Evolutionary conservation across 2,888 invertebrate species (phyloP), one percentile per base, ranked within the genome.

Genomic region (Drosophila kambysellisi): DNA sequence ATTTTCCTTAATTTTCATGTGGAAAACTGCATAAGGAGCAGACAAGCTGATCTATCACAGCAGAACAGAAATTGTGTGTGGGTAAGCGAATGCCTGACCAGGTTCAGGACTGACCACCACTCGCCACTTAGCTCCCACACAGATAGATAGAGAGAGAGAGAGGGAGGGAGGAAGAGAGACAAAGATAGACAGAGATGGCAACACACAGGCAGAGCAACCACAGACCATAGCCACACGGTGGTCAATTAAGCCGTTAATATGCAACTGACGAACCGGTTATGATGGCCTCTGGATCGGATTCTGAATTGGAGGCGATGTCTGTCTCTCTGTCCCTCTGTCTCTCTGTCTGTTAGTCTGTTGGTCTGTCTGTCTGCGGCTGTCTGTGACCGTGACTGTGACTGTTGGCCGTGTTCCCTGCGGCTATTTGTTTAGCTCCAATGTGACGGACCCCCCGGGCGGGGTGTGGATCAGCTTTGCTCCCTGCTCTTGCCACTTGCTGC

Each of bases 211-310:
- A 56, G 51, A 57, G 11, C 33, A 51, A 78, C 78, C 78, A 72
- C 78, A 80, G 64, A 63, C 61, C 51, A 20, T 70, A 46, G 74
- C 79, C 81, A 67, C 81, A 83, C 71, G 61, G 50, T 57, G 89
- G 89, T 87, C 84, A 89, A 83, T 89, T 89, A 83, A 89, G 89
- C 70, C 66, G 61, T 75, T 81, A 89, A 89, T 85, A 79, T 81
- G 78, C 62, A 65, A 57, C 61, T 67, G 64, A 50, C 68, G 53
- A 76, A 63, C 81, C 73, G 67, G 59, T 68, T 70, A 52, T 70
- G 70, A 58, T 20, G 33, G 39, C 63, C 65, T 52, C 29, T 41
- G 15, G 57, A 64, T 53, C 41, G 39, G 58, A 53, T 11, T 59
- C 43, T 33, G 48, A 58, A 43, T 46, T 30, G 30, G 17, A 51